Base-by-base conservation (phyloP, 2,797 vertebrate species). In the Argyrosomus regius region DNA sequence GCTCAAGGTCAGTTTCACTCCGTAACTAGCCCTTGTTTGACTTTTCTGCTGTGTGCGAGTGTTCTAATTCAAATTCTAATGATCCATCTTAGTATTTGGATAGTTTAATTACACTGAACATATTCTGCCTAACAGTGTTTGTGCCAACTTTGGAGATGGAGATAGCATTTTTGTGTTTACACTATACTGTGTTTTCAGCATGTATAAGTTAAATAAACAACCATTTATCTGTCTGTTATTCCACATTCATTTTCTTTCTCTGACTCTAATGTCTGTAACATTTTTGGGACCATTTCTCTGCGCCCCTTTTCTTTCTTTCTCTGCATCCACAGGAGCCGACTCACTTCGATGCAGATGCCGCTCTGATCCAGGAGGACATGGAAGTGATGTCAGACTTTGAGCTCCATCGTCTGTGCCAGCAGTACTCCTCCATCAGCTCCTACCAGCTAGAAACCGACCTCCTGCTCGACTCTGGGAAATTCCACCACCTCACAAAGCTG, bases 301-400 rank as follows among this genome's bases (percentile, higher is more conserved):
- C 28, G 4, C 16, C 54, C 16, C 0, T 9, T 6, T 54, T 59
- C 48, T 14, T 12, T 74, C 10, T 66, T 28, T 58, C 31, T 57
- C 1, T 63, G 3, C n/a, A 20, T 69, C 77, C 78, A 41, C 76
- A 99, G 98, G 98, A 99, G 77, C 97, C 97, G 50, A 98, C 97
- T 35, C 97, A 99, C 91, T 90, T 91, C 81, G 97, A 99, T 77
- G 97, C 98, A 13, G 94, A 97, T 39, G 94, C 97, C 31, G 95
- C 94, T 81, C 95, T 99, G 73, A 98, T 99, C 89, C 97, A 97
- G 84, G 97, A 99, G 94, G 98, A 99, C 90, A 99, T 99, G 98
- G 96, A 97, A 73, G 97, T 98, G 71, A 99, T 99, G 98, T 98
- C 98, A 61, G 98, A 99, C 93, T 99, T 99, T 92, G 98, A 99